A percentile compares a stretch with the other conserved stretches of the same genome.
phyloP scores from a whole-genome alignment of 2,113 vertebrate genomes.

The Spermophilus dauricus region DNA sequence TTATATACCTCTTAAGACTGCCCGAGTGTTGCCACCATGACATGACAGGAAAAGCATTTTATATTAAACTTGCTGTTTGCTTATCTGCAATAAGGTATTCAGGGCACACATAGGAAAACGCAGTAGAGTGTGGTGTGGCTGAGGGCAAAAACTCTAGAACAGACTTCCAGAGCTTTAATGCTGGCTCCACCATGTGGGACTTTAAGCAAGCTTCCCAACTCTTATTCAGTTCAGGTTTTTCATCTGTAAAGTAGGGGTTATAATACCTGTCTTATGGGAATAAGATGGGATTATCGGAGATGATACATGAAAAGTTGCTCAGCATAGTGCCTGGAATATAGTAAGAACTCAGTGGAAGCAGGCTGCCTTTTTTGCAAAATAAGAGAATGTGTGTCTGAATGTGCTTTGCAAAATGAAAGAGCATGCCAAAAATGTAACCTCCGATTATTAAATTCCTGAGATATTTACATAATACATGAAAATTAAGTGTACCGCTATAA shows the following conservation, averaged over 20 bases:
- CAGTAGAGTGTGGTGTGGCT: neutral
- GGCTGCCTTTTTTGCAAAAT: neutral
- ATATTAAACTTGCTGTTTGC: neutral
- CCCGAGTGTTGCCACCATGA: neutral
- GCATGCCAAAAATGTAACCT: neutral
- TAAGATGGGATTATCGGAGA: neutral
- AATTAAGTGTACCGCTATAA: neutral
- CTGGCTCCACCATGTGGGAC: neutral
- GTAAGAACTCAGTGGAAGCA: neutral
- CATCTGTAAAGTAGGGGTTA: neutral
- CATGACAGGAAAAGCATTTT: neutral
- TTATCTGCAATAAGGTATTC: neutral
- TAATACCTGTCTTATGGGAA: neutral
- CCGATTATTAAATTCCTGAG: neutral
- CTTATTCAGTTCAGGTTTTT: conserved; percentile 8
- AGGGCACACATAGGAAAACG: neutral
- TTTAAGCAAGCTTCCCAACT: neutral
- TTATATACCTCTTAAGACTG: neutral
- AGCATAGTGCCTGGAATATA: neutral
- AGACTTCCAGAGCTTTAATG: neutral
- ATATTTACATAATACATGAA: neutral
- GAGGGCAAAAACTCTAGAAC: neutral
- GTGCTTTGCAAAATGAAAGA: conserved; percentile 9
- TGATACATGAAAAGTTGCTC: neutral
- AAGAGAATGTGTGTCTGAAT: neutral